Evolutionary conservation across 2,113 vertebrate species (phyloP).

Genomic region (Hystrix brachyura): DNA sequence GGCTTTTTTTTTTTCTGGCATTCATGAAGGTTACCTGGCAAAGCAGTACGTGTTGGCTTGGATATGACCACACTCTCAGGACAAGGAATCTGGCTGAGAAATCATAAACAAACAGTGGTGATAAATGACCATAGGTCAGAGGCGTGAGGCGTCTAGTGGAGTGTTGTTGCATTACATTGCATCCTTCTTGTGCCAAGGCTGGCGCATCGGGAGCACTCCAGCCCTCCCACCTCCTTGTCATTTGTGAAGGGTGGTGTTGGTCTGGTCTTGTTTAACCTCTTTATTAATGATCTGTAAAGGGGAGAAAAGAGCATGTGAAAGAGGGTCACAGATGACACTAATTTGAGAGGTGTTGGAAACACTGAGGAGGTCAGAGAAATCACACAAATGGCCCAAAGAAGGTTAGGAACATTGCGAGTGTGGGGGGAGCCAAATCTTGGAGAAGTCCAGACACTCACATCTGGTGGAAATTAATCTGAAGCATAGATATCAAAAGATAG

Average conservation of each 20-base stretch:
- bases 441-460: constrained; percentile 71
- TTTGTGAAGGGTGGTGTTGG: constrained; percentile 31
- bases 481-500: constrained; percentile 57
- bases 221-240: constrained; percentile 38
- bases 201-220: background rate
- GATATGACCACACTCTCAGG: constrained; percentile 46
- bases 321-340: constrained; percentile 75
- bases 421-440: constrained; percentile 54
- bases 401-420: constrained; percentile 29
- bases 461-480: constrained; percentile 76
- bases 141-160: background rate
- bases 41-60: constrained; percentile 34
- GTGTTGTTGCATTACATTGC: background rate
- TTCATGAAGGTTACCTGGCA: constrained; percentile 59
- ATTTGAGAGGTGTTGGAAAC: constrained; percentile 76
- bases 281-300: constrained; percentile 80
- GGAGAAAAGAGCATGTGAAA: constrained; percentile 44
- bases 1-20: constrained; percentile 30
- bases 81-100: constrained; percentile 64
- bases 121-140: constrained; percentile 33
- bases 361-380: constrained; percentile 69
- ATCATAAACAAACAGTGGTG: constrained; percentile 68
- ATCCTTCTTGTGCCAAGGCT: constrained; percentile 49
- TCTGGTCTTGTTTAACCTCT: constrained; percentile 78
- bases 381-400: constrained; percentile 61